A percentile compares a stretch with the other conserved stretches of the same genome.
phyloP scores from a whole-genome alignment of 2,888 invertebrate genomes.

The Harpalus rubripes region DNA sequence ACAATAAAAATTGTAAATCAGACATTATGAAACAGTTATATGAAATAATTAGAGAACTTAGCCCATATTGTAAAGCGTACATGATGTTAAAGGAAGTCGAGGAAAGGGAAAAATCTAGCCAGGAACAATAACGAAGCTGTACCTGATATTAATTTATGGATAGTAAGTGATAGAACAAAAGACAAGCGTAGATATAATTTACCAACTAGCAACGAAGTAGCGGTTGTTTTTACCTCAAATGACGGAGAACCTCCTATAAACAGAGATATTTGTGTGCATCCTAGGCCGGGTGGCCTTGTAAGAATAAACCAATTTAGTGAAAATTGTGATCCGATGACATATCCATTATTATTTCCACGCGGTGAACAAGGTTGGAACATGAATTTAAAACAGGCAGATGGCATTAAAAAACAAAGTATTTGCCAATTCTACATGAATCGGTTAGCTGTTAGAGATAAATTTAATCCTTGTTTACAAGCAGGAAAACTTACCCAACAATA shows the following conservation, averaged over 20 bases:
- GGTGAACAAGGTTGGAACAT: conserved; percentile 28
- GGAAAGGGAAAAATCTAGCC: conserved; percentile 66
- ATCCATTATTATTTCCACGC: conserved; percentile 18
- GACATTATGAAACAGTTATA: neutral
- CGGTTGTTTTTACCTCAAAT: neutral
- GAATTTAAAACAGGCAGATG: neutral
- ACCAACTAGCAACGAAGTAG: conserved; percentile 67
- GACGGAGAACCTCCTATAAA: conserved; percentile 22
- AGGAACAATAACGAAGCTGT: neutral
- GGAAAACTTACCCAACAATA: conserved; percentile 67
- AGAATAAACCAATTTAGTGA: conserved; percentile 56
- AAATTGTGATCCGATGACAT: conserved; percentile 38
- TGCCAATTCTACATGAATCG: conserved; percentile 27
- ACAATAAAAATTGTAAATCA: neutral
- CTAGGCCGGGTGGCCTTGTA: neutral
- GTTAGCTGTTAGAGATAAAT: conserved; percentile 24
- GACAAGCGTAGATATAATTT: conserved; percentile 66
- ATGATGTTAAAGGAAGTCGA: conserved; percentile 34
- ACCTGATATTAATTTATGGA: too few relatives aligned
- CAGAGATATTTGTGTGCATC: conserved; percentile 1
- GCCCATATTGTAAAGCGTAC: neutral
- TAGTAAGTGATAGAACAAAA: too few relatives aligned
- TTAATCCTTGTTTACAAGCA: conserved; percentile 36
- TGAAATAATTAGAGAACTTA: neutral
- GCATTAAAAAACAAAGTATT: neutral